Conservation (phyloP, 2,888 invertebrate genomes). For the Abscondita cerata region DNA sequence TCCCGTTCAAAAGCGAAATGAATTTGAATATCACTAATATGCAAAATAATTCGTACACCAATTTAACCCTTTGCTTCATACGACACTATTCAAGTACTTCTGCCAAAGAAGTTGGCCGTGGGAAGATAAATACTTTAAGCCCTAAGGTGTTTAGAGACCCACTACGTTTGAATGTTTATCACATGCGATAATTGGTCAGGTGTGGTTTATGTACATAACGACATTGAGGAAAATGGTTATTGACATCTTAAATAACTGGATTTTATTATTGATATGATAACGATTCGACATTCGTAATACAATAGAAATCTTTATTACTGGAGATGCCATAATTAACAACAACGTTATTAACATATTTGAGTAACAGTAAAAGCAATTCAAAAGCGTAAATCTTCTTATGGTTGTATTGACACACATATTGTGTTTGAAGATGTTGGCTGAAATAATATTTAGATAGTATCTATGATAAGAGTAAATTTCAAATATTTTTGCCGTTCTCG, state of each 20-base stretch:
- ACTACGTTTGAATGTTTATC: constrained; percentile 46
- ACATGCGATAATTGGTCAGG: constrained; percentile 51
- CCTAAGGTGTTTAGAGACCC: constrained; percentile 40
- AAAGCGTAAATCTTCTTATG: no score
- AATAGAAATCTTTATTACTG: not conserved
- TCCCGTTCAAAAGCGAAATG: constrained; percentile 30
- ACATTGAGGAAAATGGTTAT: constrained; percentile 14
- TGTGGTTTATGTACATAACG: constrained; percentile 42
- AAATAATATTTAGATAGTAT: no score
- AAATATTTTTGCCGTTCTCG: no score
- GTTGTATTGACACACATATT: no score
- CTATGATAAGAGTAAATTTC: no score
- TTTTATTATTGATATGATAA: constrained; percentile 10
- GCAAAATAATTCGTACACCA: constrained; percentile 33
- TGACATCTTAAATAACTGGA: constrained; percentile 16
- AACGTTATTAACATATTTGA: no score
- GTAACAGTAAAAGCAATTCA: no score
- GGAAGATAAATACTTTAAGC: constrained; percentile 44
- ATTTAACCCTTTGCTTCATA: constrained; percentile 37
- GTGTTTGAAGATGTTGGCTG: no score
- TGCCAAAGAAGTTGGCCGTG: constrained; percentile 41
- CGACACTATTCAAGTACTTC: constrained; percentile 28
- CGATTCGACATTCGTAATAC: not conserved
- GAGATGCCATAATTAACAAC: no score
- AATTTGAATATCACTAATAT: constrained; percentile 40